phyloP scores from a whole-genome alignment of 2,113 vertebrate species.

The Antechinus stuartii region DNA sequence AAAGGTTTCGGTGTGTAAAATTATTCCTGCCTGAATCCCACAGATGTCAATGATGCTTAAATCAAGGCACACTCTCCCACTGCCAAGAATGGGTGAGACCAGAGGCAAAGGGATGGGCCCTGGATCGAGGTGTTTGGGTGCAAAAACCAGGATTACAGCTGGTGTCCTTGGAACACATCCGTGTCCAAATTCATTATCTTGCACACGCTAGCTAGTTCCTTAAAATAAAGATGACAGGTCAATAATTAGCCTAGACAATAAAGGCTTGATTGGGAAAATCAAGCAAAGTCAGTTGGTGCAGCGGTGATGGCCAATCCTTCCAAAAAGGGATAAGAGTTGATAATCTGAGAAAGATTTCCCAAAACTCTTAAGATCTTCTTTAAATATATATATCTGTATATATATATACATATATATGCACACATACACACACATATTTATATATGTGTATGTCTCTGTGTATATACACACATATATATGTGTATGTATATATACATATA shows the following conservation, averaged over 20 bases:
- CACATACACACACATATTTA: background rate
- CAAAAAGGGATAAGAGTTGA: background rate
- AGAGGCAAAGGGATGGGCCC: slow-evolving; percentile 10
- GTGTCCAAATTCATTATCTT: slow-evolving; percentile 40
- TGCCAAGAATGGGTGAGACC: background rate
- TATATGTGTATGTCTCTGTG: no score
- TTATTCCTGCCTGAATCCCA: background rate
- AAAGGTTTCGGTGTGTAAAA: background rate
- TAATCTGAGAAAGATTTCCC: background rate
- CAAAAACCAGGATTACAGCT: slow-evolving; percentile 19
- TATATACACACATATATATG: background rate
- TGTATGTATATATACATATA: background rate
- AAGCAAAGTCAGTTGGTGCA: background rate
- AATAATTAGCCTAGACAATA: slow-evolving; percentile 27
- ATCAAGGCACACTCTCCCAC: slow-evolving; percentile 31
- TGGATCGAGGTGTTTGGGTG: background rate
- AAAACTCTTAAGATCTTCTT: slow-evolving; percentile 17
- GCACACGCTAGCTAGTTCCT: slow-evolving; percentile 2
- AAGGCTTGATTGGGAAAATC: slow-evolving; percentile 10
- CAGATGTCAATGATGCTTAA: background rate
- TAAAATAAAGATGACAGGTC: slow-evolving; percentile 58
- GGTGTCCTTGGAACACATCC: slow-evolving; percentile 39
- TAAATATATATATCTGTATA: background rate
- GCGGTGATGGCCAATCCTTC: background rate
- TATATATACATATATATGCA: no score